phyloP scores from a whole-genome alignment of 2,797 vertebrate species.

The Enteromius argenteus region DNA sequence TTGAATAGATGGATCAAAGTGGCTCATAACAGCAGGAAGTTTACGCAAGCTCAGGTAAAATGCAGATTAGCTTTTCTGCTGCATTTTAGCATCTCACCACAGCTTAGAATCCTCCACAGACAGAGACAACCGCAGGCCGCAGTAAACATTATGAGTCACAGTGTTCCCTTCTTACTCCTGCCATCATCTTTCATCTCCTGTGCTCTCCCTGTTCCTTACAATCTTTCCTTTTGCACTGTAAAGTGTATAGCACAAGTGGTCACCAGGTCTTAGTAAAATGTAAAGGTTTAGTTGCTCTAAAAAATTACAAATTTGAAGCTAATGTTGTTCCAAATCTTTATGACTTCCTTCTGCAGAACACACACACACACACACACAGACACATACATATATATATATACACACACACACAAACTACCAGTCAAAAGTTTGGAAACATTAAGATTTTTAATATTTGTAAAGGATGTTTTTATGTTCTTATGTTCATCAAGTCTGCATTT shows the following conservation, averaged over 20 bases:
- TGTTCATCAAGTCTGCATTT: too few relatives aligned
- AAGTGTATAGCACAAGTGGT: not conserved
- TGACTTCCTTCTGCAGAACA: not conserved
- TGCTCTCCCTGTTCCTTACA: not conserved
- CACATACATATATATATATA: too few relatives aligned
- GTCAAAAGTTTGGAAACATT: too few relatives aligned
- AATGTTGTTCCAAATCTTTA: not conserved
- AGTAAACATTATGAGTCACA: constrained; percentile 58
- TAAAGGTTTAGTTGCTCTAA: too few relatives aligned
- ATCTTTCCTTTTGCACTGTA: not conserved
- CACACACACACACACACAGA: too few relatives aligned
- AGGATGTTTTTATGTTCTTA: too few relatives aligned
- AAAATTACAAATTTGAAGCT: not conserved
- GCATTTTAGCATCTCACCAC: constrained; percentile 20
- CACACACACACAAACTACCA: too few relatives aligned
- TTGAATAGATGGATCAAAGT: not conserved
- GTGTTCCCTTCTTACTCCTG: constrained; percentile 20
- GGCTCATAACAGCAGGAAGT: not conserved
- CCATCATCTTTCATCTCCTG: not conserved
- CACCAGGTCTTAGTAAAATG: not conserved
- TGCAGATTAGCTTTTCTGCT: not conserved
- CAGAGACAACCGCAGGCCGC: not conserved
- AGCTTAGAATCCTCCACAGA: constrained; percentile 43
- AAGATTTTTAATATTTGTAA: too few relatives aligned
- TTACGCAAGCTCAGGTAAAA: not conserved